Evolutionary conservation across 2,113 vertebrate species (phyloP).

Genomic region (Eulemur macaco): DNA sequence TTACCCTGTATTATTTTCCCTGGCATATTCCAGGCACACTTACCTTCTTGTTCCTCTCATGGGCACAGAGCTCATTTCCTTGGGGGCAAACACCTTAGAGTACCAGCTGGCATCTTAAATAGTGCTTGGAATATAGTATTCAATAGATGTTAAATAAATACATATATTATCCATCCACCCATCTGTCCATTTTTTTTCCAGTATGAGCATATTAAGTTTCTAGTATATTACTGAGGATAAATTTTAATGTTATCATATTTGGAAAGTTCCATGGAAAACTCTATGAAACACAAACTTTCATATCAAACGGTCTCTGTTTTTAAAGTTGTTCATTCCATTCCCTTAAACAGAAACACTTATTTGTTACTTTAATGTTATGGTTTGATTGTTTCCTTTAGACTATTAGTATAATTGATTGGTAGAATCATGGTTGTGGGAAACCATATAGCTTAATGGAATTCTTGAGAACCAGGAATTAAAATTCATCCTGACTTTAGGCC

Average conservation of each 20-base stretch:
- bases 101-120: background rate
- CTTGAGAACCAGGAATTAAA: slow-evolving; percentile 53
- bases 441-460: slow-evolving; percentile 61
- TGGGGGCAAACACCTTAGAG: background rate
- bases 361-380: slow-evolving; percentile 58
- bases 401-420: slow-evolving; percentile 65
- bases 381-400: slow-evolving; percentile 61
- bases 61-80: background rate
- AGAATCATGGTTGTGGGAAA: slow-evolving; percentile 59
- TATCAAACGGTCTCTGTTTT: background rate
- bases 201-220: background rate
- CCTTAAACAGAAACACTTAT: slow-evolving; percentile 31
- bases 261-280: background rate
- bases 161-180: background rate
- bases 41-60: background rate
- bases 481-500: background rate
- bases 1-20: background rate
- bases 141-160: background rate
- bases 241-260: slow-evolving; percentile 1
- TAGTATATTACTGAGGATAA: background rate
- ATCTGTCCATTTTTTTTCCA: background rate
- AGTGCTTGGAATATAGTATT: background rate
- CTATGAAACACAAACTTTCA: background rate
- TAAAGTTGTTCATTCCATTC: slow-evolving; percentile 41
- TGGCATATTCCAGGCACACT: background rate